phyloP scores from a whole-genome alignment of 2,888 invertebrate genomes.

The Stenolophus ochropezus region DNA sequence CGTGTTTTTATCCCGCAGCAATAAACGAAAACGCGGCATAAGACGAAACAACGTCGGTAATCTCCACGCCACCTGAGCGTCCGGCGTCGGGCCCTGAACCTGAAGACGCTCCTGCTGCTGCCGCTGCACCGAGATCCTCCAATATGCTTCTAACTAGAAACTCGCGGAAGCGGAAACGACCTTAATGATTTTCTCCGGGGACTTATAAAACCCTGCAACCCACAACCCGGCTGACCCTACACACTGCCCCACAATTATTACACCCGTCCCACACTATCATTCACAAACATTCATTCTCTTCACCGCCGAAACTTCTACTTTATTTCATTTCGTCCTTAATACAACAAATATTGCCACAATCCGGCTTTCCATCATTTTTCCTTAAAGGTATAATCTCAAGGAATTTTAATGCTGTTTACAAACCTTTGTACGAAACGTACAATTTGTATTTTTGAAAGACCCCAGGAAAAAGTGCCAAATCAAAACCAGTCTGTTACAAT shows the following conservation, averaged over 20 bases:
- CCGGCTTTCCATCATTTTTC: too few relatives aligned
- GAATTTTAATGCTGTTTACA: too few relatives aligned
- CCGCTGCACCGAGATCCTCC: constrained; percentile 63
- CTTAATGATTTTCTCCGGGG: constrained; percentile 67
- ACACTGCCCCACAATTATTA: not conserved
- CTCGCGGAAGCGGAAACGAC: constrained; percentile 67
- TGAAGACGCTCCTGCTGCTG: constrained; percentile 61
- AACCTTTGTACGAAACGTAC: too few relatives aligned
- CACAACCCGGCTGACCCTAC: not conserved
- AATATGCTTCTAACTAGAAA: constrained; percentile 68
- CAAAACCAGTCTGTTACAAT: too few relatives aligned
- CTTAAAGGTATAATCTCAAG: too few relatives aligned
- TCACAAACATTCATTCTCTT: too few relatives aligned
- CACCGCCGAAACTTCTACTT: too few relatives aligned
- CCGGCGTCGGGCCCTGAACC: constrained; percentile 22
- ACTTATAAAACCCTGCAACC: constrained; percentile 64
- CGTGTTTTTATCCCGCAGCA: constrained; percentile 46
- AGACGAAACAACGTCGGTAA: constrained; percentile 57
- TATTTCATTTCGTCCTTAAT: too few relatives aligned
- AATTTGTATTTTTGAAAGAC: too few relatives aligned
- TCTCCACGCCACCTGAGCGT: constrained; percentile 55
- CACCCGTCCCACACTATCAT: not conserved
- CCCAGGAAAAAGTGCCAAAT: too few relatives aligned
- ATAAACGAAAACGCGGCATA: constrained; percentile 57
- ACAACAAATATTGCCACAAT: too few relatives aligned